phyloP scores from a whole-genome alignment of 2,113 vertebrate species.

The Lophura nycthemera region DNA sequence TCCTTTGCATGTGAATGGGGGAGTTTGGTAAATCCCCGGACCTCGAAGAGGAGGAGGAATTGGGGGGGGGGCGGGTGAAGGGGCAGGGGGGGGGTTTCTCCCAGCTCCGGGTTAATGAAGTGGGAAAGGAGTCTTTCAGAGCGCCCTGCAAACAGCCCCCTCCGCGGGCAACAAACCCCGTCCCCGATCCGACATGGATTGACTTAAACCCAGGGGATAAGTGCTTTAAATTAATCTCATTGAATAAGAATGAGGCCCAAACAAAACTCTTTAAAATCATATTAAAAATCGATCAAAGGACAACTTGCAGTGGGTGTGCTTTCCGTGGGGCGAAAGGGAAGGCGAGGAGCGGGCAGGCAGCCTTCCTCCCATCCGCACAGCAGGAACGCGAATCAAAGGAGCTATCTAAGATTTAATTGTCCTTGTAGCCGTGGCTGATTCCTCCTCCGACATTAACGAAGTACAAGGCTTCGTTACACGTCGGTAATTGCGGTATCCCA shows the following conservation, averaged over 20 bases:
- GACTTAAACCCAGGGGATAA: constrained; percentile 96
- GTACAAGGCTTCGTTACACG: constrained; percentile 74
- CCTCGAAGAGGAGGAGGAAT: constrained; percentile 75
- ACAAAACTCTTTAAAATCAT: constrained; percentile 95
- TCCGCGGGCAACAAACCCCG: constrained; percentile 67
- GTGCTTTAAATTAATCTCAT: constrained; percentile 97
- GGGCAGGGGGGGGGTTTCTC: constrained; percentile 78
- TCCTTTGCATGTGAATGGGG: constrained; percentile 94
- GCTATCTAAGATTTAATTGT: constrained; percentile 78
- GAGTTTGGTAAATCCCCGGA: constrained; percentile 87
- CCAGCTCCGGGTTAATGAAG: constrained; percentile 98
- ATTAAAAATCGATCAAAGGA: constrained; percentile 98
- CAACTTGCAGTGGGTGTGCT: constrained; percentile 85
- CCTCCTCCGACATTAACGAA: constrained; percentile 78
- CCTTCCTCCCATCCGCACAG: constrained; percentile 76
- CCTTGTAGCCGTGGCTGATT: constrained; percentile 72
- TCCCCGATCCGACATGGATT: constrained; percentile 88
- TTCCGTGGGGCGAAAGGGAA: constrained; percentile 69
- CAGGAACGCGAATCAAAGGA: constrained; percentile 78
- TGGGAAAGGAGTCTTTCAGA: constrained; percentile 93
- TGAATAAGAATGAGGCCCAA: constrained; percentile 93
- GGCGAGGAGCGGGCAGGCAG: constrained; percentile 48
- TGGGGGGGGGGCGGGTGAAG: background rate
- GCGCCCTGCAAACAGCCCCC: constrained; percentile 87
- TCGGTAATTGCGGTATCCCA: constrained; percentile 74